A percentile compares a stretch with the other conserved stretches of the same genome.
Conservation (phyloP, 2,888 invertebrate species). For the Amiota minor region DNA sequence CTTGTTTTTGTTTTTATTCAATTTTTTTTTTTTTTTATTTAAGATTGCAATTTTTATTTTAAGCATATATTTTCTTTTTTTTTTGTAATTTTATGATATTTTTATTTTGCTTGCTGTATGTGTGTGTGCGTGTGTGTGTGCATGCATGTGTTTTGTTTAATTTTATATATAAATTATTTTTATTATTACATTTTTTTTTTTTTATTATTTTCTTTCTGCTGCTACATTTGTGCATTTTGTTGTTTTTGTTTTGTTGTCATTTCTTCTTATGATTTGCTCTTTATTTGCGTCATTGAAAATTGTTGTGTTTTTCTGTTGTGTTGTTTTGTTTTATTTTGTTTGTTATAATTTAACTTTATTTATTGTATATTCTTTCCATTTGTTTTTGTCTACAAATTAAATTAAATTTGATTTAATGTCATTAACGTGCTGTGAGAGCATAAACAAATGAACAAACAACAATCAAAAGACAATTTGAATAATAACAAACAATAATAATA, state of each 20-base stretch:
- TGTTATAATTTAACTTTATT: background rate
- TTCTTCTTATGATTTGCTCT: conserved; percentile 18
- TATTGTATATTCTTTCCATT: background rate
- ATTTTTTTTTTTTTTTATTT: background rate
- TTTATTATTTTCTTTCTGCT: conserved; percentile 20
- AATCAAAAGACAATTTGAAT: background rate
- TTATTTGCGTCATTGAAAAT: conserved; percentile 28
- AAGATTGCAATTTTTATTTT: background rate
- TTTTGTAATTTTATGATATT: conserved; percentile 15
- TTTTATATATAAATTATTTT: background rate
- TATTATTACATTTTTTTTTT: conserved; percentile 23
- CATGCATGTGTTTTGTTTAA: conserved; percentile 8
- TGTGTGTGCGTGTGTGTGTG: conserved; percentile 25
- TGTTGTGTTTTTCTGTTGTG: conserved; percentile 32
- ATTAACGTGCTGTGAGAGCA: conserved; percentile 1
- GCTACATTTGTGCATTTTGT: conserved; percentile 8
- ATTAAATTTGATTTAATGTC: conserved; percentile 31
- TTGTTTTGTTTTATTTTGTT: background rate
- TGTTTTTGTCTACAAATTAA: conserved; percentile 29
- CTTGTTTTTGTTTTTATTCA: background rate
- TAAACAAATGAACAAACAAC: background rate
- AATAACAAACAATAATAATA: conserved; percentile 7
- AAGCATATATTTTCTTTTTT: background rate
- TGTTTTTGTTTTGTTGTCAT: conserved; percentile 23
- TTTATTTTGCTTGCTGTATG: conserved; percentile 29